Conservation (phyloP, 2,888 invertebrate genomes). For the Calameuta idolon region DNA sequence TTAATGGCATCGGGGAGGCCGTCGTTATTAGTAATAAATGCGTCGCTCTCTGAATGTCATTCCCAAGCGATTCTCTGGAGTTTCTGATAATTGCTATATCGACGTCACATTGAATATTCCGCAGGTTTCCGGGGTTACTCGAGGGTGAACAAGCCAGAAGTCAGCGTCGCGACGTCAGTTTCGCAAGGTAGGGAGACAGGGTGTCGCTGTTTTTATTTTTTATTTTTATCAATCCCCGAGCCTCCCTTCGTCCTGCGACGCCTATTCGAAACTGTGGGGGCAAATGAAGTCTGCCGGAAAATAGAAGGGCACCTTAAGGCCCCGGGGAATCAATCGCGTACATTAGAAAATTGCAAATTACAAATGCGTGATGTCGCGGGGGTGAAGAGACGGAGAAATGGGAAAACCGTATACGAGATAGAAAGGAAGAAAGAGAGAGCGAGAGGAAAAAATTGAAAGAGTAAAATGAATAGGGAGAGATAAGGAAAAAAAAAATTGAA, state of each 20-base stretch:
- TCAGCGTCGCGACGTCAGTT: neutral
- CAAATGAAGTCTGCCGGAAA: conserved; percentile 4
- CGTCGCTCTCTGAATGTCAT: neutral
- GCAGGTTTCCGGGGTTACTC: neutral
- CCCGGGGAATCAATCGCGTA: conserved; percentile 21
- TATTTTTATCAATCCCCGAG: no score
- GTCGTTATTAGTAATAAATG: conserved; percentile 5
- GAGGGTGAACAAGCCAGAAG: neutral
- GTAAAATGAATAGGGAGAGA: no score
- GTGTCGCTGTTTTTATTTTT: neutral
- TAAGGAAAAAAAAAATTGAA: no score
- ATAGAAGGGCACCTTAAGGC: neutral
- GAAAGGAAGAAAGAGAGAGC: no score
- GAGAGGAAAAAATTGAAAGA: no score
- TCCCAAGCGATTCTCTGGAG: neutral
- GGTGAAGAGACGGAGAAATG: no score
- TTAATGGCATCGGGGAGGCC: neutral
- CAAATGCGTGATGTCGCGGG: neutral
- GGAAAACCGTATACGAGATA: no score
- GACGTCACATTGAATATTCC: conserved; percentile 7
- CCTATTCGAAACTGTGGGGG: neutral
- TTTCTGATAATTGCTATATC: neutral
- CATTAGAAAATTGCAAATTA: conserved; percentile 27
- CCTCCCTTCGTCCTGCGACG: no score
- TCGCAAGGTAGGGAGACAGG: neutral